A percentile compares a stretch with the other conserved stretches of the same genome.
These are phyloP conservation scores for Cheilosia scutellata DNA, from an alignment of 2,888 invertebrate species.

Conservation along the genomic window DNA sequence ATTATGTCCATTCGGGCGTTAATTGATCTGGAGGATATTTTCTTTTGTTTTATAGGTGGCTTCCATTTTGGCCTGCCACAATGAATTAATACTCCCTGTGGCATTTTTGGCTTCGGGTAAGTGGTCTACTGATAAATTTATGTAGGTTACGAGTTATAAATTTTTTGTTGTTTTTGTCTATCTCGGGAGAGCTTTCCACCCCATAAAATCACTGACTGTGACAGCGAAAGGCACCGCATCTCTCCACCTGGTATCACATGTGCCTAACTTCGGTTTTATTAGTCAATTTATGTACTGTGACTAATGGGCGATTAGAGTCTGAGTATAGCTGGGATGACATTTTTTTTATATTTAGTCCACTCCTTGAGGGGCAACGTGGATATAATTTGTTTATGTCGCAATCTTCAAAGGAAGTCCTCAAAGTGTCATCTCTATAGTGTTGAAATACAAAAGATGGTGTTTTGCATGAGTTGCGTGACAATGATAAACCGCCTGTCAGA, in stretches of 20 bases:
- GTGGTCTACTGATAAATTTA: neutral
- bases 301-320: neutral
- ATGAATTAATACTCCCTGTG: neutral
- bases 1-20: neutral
- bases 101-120: neutral
- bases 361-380: neutral
- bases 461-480: neutral
- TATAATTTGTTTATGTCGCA: neutral
- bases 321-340: neutral
- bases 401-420: no score
- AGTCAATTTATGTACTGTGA: neutral
- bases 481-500: neutral
- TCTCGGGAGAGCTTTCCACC: neutral
- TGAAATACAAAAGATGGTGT: neutral
- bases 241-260: neutral
- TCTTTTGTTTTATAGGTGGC: neutral
- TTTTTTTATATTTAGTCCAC: neutral
- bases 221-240: neutral
- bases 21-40: neutral
- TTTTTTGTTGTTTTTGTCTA: no score
- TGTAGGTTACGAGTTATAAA: no score
- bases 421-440: no score
- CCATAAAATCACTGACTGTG: neutral
- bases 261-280: neutral
- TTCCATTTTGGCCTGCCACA: neutral